phyloP scores from a whole-genome alignment of 2,113 vertebrate species.

The Ciconia boyciana region DNA sequence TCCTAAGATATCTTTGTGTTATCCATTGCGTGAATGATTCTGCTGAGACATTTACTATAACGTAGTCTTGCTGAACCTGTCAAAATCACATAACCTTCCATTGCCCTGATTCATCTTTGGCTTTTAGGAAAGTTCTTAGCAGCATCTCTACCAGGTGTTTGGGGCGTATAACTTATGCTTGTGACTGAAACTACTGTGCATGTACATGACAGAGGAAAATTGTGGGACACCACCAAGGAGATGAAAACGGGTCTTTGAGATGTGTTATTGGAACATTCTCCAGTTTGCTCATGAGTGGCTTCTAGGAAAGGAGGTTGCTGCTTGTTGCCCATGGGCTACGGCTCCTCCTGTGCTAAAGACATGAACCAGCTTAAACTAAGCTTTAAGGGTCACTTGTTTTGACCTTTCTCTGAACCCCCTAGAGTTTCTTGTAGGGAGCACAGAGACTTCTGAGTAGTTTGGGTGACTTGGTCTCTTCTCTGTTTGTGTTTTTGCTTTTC shows the following conservation, averaged over 20 bases:
- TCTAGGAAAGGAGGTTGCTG: not conserved
- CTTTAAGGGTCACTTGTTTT: not conserved
- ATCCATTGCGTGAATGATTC: not conserved
- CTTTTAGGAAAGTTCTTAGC: not conserved
- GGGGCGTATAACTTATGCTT: rapidly evolving
- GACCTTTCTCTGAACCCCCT: not conserved
- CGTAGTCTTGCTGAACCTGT: not conserved
- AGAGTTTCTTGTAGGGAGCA: not conserved
- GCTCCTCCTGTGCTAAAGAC: not conserved
- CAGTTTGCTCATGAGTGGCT: rapidly evolving
- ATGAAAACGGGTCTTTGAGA: not conserved
- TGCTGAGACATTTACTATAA: not conserved
- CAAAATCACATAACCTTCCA: not conserved
- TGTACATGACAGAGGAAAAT: not conserved
- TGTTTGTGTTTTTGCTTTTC: not conserved
- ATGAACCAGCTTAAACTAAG: not conserved
- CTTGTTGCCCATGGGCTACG: not conserved
- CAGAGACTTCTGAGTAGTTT: not conserved
- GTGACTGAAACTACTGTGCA: not conserved
- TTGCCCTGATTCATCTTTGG: not conserved
- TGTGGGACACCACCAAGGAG: not conserved
- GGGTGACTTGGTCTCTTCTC: not conserved
- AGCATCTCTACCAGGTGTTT: not conserved
- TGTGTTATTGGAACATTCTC: not conserved
- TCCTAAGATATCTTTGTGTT: not conserved